Evolutionary conservation across 64 coral and sea anemone species (phyloP), one percentile per base, ranked within the genome.

Genomic region (Montipora capricornis): DNA sequence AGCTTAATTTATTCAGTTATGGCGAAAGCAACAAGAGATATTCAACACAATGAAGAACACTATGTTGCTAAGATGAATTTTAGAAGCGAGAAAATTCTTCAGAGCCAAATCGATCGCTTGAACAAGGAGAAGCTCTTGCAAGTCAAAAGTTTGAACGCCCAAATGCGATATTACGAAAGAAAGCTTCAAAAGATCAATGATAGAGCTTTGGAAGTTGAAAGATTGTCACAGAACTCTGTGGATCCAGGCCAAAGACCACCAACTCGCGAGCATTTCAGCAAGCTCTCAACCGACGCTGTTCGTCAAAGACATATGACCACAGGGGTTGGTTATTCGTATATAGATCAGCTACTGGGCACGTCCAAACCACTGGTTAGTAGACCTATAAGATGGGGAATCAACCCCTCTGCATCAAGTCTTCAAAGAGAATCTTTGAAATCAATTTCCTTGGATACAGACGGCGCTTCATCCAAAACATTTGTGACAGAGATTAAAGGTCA

Each of bases 61-160:
- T 93, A 93, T 49, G 91, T 93, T 49, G 91, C 91, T 45, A 93
- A 93, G 76, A 93, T 93, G 91, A 93, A 93, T 44, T 78, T 87
- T 14, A 83, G 91, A 80, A 68, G 87, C 12, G 91, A 93, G 29
- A 93, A 88, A 64, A 62, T 80, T 29, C 61, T 93, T 17, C 84
- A 88, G 50, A 93, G 78, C 20, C 91, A 93, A 73, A 93, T 93
- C 74, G 50, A 77, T 12, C 91, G 91, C 8, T 70, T 93, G 19
- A 88, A 93, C 83, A 87, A 75, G 16, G 91, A 93, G 83, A 93
- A 93, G 78, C 75, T 87, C 4, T 46, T 93, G 73, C 83, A 87
- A 12, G 91, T 67, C 37, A 93, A 88, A 52, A 80, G 74, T 13
- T 79, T 93, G 24, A 79, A 93, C 61, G 74, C 78, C 57, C 59